Base-by-base conservation (phyloP, 1,140 invertebrate genomes). In the Mamestra configurata region DNA sequence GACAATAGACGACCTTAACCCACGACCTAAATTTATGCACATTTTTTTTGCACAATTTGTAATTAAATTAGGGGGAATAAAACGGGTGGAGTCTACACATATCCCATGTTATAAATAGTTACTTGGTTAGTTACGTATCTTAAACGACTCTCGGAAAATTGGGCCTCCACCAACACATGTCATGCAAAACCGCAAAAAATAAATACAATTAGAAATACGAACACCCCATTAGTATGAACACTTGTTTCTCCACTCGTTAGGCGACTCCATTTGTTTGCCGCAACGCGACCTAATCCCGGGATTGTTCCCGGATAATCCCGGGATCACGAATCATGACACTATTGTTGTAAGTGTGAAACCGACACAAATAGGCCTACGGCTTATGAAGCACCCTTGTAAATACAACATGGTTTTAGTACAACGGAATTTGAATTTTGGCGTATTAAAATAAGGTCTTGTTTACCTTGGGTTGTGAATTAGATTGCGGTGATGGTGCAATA, bases 281-380 rank as follows among this genome's bases (percentile, higher is more conserved):
- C 92, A 93, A 90, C 88, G 81, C 89, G 90, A 89, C 92, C 91
- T 94, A 94, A 94, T 92, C 90, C 91, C 89, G 88, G 89, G 84
- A 82, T 93, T 90, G 89, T 90, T 85, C 85, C 87, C 86, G 90
- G 89, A 93, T 95, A 92, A 95, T 93, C 92, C 93, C 93, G 71
- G 93, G 93, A 93, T 95, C 92, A 94, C 88, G 93, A 95, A 95
- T 95, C 93, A 95, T 95, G 93, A 93, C 93, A 94, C 93, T 94
- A 95, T 95, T 95, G 93, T 95, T 94, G 93, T 93, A 94, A 95
- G 93, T 95, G 92, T 94, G 93, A 95, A 95, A 95, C 93, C 92
- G 93, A 94, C 92, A 91, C 91, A 95, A 95, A 95, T 95, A 95
- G 92, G 93, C 92, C 93, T 92, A 91, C 87, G 90, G 92, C 90